Evolutionary conservation across 53 echinoderm and acorn worm species (phyloP).

Genomic region (Holothuria scabra): DNA sequence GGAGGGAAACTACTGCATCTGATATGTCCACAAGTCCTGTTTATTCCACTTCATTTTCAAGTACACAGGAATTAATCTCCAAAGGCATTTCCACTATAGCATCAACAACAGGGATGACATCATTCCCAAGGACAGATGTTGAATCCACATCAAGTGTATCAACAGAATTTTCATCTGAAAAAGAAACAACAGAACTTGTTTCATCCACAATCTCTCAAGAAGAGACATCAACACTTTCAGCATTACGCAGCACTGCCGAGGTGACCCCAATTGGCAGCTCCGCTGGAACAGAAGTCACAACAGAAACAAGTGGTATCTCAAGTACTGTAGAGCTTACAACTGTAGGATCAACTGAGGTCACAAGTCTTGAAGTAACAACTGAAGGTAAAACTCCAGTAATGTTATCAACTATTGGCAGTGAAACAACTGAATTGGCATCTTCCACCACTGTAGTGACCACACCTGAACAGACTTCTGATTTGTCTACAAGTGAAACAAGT

Average conservation of each 20-base stretch:
- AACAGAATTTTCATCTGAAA: not conserved
- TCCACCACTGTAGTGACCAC: constrained; percentile 1
- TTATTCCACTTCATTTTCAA: no score
- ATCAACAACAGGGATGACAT: no score
- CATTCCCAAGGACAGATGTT: no score
- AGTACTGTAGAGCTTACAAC: not conserved
- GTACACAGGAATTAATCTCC: no score
- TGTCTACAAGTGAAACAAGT: not conserved
- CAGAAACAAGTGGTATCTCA: not conserved
- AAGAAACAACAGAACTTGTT: not conserved
- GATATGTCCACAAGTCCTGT: no score
- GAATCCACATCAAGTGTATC: not conserved
- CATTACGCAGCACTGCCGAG: not conserved
- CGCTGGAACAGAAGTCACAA: not conserved
- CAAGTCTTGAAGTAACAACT: not conserved
- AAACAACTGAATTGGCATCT: not conserved
- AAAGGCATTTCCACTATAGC: no score
- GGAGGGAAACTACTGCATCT: no score
- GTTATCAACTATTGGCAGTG: not conserved
- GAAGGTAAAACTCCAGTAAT: not conserved
- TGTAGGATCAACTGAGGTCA: not conserved
- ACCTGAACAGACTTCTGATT: not conserved
- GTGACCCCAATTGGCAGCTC: not conserved
- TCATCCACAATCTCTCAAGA: not conserved
- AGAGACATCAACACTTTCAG: not conserved